phyloP scores from a whole-genome alignment of 1,140 invertebrate species.

The Protaetia brevitarsis region DNA sequence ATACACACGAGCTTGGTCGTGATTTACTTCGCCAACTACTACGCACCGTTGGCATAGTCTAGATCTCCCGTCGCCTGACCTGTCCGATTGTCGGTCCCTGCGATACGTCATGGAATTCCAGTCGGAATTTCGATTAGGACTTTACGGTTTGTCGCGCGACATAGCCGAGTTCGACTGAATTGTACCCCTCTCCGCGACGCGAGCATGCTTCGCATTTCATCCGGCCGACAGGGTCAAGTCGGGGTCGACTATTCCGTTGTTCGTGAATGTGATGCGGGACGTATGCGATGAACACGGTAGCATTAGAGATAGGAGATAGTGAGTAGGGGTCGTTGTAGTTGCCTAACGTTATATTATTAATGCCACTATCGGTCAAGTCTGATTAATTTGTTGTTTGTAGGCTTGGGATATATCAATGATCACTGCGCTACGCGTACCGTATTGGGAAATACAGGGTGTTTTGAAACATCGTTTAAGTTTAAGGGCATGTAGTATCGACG shows the following conservation, averaged over 20 bases:
- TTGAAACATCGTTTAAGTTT: too few relatives aligned
- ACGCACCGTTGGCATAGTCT: background rate
- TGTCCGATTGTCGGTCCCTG: background rate
- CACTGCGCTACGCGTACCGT: too few relatives aligned
- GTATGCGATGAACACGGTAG: too few relatives aligned
- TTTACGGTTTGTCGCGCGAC: conserved; percentile 1
- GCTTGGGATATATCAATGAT: too few relatives aligned
- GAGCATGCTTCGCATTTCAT: background rate
- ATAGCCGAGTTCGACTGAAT: background rate
- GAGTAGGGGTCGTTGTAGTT: too few relatives aligned
- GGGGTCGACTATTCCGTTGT: background rate
- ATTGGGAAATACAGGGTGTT: too few relatives aligned
- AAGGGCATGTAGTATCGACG: too few relatives aligned
- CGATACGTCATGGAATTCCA: background rate
- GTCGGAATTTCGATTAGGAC: background rate
- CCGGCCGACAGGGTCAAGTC: background rate
- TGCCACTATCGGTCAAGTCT: too few relatives aligned
- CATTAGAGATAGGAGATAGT: too few relatives aligned
- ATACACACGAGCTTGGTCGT: background rate
- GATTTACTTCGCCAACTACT: background rate
- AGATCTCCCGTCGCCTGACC: background rate
- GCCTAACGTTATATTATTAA: too few relatives aligned
- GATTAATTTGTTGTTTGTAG: too few relatives aligned
- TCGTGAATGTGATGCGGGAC: too few relatives aligned
- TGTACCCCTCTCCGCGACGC: background rate